A percentile compares a stretch with the other conserved stretches of the same genome.
Conservation (phyloP, 2,888 invertebrate species). For the Tetragonula carbonaria region DNA sequence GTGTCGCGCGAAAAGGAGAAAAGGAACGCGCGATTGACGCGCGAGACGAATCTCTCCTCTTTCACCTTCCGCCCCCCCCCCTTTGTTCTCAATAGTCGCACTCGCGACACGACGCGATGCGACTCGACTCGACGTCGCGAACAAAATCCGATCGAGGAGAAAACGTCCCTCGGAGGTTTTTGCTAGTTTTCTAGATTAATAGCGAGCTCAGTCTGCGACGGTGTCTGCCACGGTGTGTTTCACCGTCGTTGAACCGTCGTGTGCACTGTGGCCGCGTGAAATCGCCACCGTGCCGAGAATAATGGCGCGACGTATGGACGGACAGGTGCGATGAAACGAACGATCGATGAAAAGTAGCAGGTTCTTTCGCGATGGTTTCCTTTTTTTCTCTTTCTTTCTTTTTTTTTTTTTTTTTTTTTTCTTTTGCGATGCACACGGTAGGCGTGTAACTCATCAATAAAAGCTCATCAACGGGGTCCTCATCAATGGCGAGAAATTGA, state of each 20-base stretch:
- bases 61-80: too few relatives aligned
- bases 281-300: not conserved
- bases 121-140: not conserved
- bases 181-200: slow-evolving; percentile 23
- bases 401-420: too few relatives aligned
- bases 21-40: slow-evolving; percentile 17
- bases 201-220: slow-evolving; percentile 21
- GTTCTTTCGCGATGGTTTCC: not conserved
- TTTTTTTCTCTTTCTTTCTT: too few relatives aligned
- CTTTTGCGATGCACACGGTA: not conserved
- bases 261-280: slow-evolving; percentile 5
- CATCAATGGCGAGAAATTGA: slow-evolving; percentile 20
- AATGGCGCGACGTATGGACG: not conserved
- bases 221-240: not conserved
- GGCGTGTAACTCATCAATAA: slow-evolving; percentile 12
- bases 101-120: too few relatives aligned
- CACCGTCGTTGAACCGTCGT: not conserved
- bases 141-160: slow-evolving; percentile 19
- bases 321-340: slow-evolving; percentile 13
- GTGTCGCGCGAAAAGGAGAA: not conserved
- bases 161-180: slow-evolving; percentile 9
- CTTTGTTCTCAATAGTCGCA: too few relatives aligned
- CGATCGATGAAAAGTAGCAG: not conserved
- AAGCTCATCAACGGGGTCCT: not conserved
- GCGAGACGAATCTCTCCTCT: slow-evolving; percentile 26